Evolutionary conservation across 2,888 invertebrate genomes (phyloP), one percentile per base, ranked within the genome.

Genomic region (Aleiodes leptofemur): DNA sequence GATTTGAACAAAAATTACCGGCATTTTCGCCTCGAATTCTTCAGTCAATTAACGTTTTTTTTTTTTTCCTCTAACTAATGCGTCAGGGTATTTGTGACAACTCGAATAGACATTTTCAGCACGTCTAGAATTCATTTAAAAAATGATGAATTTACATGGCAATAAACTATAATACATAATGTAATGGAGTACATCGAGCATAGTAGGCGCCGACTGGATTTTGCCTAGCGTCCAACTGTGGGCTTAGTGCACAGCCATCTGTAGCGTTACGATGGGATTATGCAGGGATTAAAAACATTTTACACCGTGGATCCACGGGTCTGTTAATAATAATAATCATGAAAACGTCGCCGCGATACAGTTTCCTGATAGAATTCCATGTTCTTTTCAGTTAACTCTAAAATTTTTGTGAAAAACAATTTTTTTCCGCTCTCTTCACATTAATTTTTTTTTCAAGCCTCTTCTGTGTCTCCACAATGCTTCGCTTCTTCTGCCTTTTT

Each of bases 211-310:
- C 69, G 56, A 56, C 43, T 56, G 69, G 56, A 70, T 70, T 38
- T 31, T 11, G 5, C 53, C 55, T 56, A 70, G 56, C 43, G 69
- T 56, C 69, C 43, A 70, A 23, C 51, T n/a, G 38, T 76, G 79
- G 78, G 82, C 80, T 83, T 82, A 80, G 43, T 64, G 74, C 81
- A 77, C 78, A 76, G 77, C 82, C 82, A 82, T 83, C 82, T 82
- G 82, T 77, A 80, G 82, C 81, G 78, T 76, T 78, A 76, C 80
- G 82, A 82, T 83, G 80, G 83, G 83, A 83, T 83, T 83, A 80
- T 80, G 82, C 81, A 78, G 80, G 83, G 83, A 83, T 83, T 83
- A 83, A 82, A 23, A 79, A 80, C 82, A 81, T 81, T 82, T 80
- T 79, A 79, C 80, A 80, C 78, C 78, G 68, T 76, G 38, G 78